Evolutionary conservation across 2,113 vertebrate genomes (phyloP), one percentile per base, ranked within the genome.

Genomic region (Petromus typicus): DNA sequence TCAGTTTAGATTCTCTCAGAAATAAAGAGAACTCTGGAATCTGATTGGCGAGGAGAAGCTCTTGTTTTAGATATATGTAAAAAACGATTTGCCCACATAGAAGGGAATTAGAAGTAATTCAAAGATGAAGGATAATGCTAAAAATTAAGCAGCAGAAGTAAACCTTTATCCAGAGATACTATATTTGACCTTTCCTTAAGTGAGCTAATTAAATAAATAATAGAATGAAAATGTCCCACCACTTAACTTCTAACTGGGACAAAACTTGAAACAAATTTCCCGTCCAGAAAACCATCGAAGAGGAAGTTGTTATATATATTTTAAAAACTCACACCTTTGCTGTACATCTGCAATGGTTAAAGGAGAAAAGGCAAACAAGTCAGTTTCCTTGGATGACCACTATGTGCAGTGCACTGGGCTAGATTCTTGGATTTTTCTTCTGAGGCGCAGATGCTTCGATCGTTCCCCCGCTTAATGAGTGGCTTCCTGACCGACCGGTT

Each of bases 401-500:
- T 81, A 14, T 69, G 32, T 79, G 20, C 5, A 3, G 3, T 54
- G 6, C 8, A 71, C 32, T 89, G 10, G 85, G 1, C 27, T 79
- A 27, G 81, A n/a, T n/a, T n/a, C 5, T 13, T 69, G 45, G 7
- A 51, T 86, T 75, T 57, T 20, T 83, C 80, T 37, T 20, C 7
- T 93, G 22, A 54, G 34, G 48, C 6, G 69, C 43, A 54, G 3
- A 32, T 37, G 9, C 45, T 56, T 22, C n/a, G n/a, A n/a, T n/a
- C n/a, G n/a, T n/a, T n/a, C n/a, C n/a, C n/a, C n/a, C n/a, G n/a
- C n/a, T n/a, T n/a, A n/a, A n/a, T n/a, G n/a, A n/a, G n/a, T n/a
- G n/a, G 97, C 97, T 98, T 99, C 99, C 99, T 99, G 99, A 98
- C 99, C 99, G 99, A 99, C 99, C 99, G 99, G 99, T 99, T 99